A percentile compares a stretch with the other conserved stretches of the same genome.
Evolutionary conservation across 2,797 vertebrate genomes (phyloP).

Genomic region (Microchirus variegatus): DNA sequence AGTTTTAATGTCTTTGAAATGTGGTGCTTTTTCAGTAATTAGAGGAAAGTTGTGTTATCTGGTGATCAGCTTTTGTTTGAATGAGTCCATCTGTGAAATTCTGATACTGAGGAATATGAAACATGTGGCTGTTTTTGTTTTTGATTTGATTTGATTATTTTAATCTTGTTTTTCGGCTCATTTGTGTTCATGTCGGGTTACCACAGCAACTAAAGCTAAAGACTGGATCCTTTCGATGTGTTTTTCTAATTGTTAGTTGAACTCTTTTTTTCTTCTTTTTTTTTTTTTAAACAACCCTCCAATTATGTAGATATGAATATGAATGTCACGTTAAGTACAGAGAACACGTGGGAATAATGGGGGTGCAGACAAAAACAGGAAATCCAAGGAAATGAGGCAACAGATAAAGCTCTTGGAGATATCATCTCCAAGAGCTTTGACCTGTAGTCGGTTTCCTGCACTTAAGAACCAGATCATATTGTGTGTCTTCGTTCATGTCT

Average conservation of each 20-base stretch:
- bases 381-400: constrained; percentile 28
- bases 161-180: not conserved
- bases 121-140: not conserved
- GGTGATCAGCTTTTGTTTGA: constrained; percentile 17
- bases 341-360: constrained; percentile 4
- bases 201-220: not conserved
- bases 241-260: constrained; percentile 15
- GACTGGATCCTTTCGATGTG: not conserved
- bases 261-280: not conserved
- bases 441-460: constrained; percentile 29
- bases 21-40: constrained; percentile 28
- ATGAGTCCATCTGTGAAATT: constrained; percentile 9
- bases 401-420: constrained; percentile 15
- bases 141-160: not conserved
- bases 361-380: constrained; percentile 19
- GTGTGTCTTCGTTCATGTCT: constrained; percentile 54
- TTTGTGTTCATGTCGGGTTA: constrained; percentile 1
- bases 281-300: constrained; percentile 4
- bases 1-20: constrained; percentile 24
- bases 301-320: constrained; percentile 6
- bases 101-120: constrained; percentile 5
- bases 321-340: not conserved
- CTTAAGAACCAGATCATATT: constrained; percentile 33
- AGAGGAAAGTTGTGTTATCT: constrained; percentile 7
- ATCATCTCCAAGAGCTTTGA: constrained; percentile 15